Evolutionary conservation across 2,113 vertebrate genomes (phyloP).

Genomic region (Phyllopteryx taeniolatus): DNA sequence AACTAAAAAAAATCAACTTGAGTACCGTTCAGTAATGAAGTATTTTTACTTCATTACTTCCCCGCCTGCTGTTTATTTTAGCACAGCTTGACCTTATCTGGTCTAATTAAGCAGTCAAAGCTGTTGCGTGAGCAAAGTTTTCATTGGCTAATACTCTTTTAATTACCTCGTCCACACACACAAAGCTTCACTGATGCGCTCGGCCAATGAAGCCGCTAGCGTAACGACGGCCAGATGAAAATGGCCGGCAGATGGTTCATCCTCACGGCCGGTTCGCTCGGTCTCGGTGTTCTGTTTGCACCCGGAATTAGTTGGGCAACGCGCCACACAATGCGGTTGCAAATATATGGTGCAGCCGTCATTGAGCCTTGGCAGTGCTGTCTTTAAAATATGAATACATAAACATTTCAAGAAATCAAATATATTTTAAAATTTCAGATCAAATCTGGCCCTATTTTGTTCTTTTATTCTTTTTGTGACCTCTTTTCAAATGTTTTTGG

Average conservation of each 20-base stretch:
- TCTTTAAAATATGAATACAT: no score
- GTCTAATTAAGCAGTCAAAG: slow-evolving; percentile 57
- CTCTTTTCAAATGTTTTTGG: no score
- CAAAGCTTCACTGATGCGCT: slow-evolving; percentile 39
- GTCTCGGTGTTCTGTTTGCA: not conserved
- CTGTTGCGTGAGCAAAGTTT: slow-evolving; percentile 54
- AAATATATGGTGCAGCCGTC: not conserved
- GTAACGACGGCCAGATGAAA: slow-evolving; percentile 28
- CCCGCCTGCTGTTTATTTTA: not conserved
- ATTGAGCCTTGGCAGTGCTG: no score
- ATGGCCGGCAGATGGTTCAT: not conserved
- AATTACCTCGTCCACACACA: slow-evolving; percentile 61
- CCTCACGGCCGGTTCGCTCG: not conserved
- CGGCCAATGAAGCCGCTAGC: slow-evolving; percentile 62
- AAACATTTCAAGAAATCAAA: no score
- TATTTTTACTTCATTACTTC: no score
- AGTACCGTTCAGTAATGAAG: no score
- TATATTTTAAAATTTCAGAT: no score
- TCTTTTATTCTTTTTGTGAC: no score
- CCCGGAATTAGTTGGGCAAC: not conserved
- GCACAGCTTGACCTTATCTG: slow-evolving; percentile 3
- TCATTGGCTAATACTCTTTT: slow-evolving; percentile 68
- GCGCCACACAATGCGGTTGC: not conserved
- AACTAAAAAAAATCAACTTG: no score
- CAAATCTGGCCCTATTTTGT: no score